Evolutionary conservation across 1,140 invertebrate species (phyloP), one percentile per base, ranked within the genome.

Genomic region (Drosophila orena): DNA sequence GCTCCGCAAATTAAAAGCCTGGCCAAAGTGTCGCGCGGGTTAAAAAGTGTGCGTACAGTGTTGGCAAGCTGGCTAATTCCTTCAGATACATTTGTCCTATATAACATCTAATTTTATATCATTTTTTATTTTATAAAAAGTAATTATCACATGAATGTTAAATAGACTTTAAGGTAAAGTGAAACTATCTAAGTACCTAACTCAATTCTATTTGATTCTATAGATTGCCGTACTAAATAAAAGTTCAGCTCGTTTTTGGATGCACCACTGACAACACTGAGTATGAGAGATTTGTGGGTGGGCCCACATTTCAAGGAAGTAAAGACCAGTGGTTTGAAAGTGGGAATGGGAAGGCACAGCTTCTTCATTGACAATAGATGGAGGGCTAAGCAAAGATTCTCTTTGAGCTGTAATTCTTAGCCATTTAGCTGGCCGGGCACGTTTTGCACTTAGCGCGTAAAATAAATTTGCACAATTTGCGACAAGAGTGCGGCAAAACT

Each of bases 381-480:
- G 57, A 49, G 27, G 72, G 72, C 58, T 64, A 75, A 75, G 71
- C 52, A 57, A 74, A 53, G 52, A 75, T 65, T 75, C 70, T 47
- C 60, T 75, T 75, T 55, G 62, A 69, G 57, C 49, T 77, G 79
- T 86, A 86, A 88, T 86, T 88, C 72, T 79, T 88, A 80, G 60
- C 83, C 83, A 86, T 86, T 86, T 88, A 81, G 71, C 79, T 86
- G 83, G 83, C 81, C 78, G 83, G 79, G 79, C 83, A 86, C 83
- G 83, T 86, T 86, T 86, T 88, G 83, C 83, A 86, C 88, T 88
- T 88, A 83, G 83, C 79, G 83, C 79, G 83, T 86, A 81, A 86
- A 81, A 86, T 86, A 86, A 86, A 88, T 86, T 86, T 86, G 78
- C 83, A 88, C 83, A 86, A 86, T 86, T 86, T 86, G 83, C 81